Evolutionary conservation across 2,797 vertebrate species (phyloP), one percentile per base, ranked within the genome.

Genomic region (Pelobates cultripes): DNA sequence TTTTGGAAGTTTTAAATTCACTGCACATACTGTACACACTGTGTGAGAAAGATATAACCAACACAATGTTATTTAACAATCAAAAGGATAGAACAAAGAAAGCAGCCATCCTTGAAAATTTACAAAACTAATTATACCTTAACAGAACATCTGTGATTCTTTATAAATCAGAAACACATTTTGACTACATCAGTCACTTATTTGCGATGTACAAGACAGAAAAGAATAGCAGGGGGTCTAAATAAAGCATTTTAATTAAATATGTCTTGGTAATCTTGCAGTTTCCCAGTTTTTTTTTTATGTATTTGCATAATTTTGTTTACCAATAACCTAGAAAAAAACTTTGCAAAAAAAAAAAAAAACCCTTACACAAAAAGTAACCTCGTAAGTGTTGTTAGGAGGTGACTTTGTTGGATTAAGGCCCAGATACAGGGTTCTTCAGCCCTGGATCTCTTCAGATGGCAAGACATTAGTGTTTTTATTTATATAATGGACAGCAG

Each of bases 101-200:
- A 75, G 82, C 82, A 84, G 77, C 72, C 82, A 84, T 79, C 82
- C 82, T 71, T 84, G 82, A 84, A 84, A 75, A 84, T 84, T 66
- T 84, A 84, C 77, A 84, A 84, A 84, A 84, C 77, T 84, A 84
- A 84, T 84, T 84, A 84, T 84, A 84, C 77, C 82, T 84, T 80
- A 79, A 84, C 77, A 72, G 77, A 84, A 84, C 82, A 84, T 79
- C 82, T 84, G 82, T 71, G 73, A 80, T 72, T 79, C 82, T 80
- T 76, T 84, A 84, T 84, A 84, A 79, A 79, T 80, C 82, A 84
- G 77, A 53, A 28, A 53, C 41, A 66, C 82, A 79, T 84, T 83
- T 79, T 79, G 77, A 78, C 77, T 84, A 80, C 82, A 84, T 79
- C 82, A 84, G 57, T 79, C 82, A 84, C 77, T 76, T 75, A 76